phyloP scores from a whole-genome alignment of 2,888 invertebrate species.

The Serripes groenlandicus region DNA sequence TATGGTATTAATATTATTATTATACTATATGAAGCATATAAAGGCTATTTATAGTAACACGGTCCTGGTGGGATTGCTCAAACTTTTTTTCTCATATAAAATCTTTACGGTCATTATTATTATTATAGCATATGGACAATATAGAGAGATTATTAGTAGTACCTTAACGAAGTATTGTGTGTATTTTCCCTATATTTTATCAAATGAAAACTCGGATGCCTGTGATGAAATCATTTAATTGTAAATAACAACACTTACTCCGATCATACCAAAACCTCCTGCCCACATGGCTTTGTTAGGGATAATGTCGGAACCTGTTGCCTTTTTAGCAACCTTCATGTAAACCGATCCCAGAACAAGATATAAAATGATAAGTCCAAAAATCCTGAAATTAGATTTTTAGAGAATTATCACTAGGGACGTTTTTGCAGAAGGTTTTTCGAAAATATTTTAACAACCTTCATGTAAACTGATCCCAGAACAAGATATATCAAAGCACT shows the following conservation, averaged over 20 bases:
- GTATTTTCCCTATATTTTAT: no score
- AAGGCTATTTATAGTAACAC: no score
- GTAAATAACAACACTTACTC: conserved; percentile 27
- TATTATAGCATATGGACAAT: background rate
- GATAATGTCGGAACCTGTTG: conserved; percentile 45
- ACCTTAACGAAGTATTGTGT: no score
- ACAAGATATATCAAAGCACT: conserved; percentile 36
- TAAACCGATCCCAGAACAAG: conserved; percentile 31
- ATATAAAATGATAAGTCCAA: conserved; percentile 21
- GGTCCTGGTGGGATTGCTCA: no score
- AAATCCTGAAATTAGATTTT: conserved; percentile 4
- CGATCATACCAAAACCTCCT: conserved; percentile 26
- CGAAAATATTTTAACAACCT: conserved; percentile 29
- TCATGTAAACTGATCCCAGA: conserved; percentile 40
- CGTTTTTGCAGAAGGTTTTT: no score
- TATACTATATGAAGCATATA: no score
- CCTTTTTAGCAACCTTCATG: conserved; percentile 42
- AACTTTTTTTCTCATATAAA: no score
- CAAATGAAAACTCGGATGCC: no score
- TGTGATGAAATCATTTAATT: background rate
- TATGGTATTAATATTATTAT: no score
- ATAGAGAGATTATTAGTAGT: no score
- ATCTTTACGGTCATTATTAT: no score
- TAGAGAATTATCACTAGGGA: no score
- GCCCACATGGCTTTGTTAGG: conserved; percentile 53